Evolutionary conservation across 2,888 invertebrate genomes (phyloP), one percentile per base, ranked within the genome.

Genomic region (Rhingia campestris): DNA sequence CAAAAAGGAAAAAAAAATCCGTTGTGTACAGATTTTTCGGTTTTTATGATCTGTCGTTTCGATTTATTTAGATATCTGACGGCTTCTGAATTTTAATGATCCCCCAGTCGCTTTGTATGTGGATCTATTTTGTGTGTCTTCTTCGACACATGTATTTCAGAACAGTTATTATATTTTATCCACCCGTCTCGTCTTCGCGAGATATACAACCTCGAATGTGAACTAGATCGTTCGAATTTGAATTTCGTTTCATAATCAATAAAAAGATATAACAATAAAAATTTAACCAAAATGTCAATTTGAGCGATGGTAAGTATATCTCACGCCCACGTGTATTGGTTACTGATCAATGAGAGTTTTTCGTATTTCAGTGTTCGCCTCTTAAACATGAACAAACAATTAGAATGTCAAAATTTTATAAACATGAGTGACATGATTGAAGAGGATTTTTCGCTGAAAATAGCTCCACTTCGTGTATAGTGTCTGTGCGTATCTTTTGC

Each of bases 1-100:
- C 77, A 66, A 79, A 39, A n/a, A n/a, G n/a, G n/a, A n/a, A n/a
- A n/a, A n/a, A n/a, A n/a, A n/a, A 84, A 73, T 63, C 49, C 79
- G 80, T 69, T 80, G 80, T 66, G 84, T 86, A 86, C 59, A 80
- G 70, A 79, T 75, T 80, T 80, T 77, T 70, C 22, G 66, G 73
- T 76, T 90, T 90, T 90, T 90, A 91, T 89, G 91, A 90, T 90
- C 91, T 90, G 90, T 90, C 90, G 90, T 91, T 90, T 90, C 91
- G 90, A 90, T 90, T 90, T 90, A 90, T 90, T 89, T 89, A 79
- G 80, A 80, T 84, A 84, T 84, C 80, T 84, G 84, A 84, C 80
- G 84, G 80, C 80, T 84, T 80, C 84, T 84, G 84, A 84, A 84
- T 84, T 84, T 84, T 80, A 84, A 84, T 84, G 74, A 84, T 80